Base-by-base conservation (phyloP, 2,797 vertebrate species). In the Zenarchopterus dispar region DNA sequence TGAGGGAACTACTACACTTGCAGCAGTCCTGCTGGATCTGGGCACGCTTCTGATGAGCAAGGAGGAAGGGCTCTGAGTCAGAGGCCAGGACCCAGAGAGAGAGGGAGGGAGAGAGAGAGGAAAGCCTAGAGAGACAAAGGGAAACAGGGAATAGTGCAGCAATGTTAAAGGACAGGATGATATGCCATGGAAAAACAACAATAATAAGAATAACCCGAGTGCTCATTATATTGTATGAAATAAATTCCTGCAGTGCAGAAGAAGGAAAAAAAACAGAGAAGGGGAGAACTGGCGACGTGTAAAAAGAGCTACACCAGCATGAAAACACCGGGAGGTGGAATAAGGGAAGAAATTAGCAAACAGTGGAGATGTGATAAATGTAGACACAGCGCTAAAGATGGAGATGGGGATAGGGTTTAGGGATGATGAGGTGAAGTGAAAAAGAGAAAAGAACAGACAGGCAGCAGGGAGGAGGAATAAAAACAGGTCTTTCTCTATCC, bases 401-500 rank as follows among this genome's bases (percentile, higher is more conserved):
- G 45, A 57, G 64, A 74, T 10, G 1, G 52, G 17, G 58, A 62
- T 46, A 57, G 58, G 56, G 22, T 57, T 49, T 4, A 2, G 43
- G 44, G 61, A 45, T 31, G 48, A 77, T 19, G 16, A 62, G 70
- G 54, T 44, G 60, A 49, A 39, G 58, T 43, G 55, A 50, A 49
- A 44, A 44, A 42, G 21, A 55, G n/a, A 15, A 15, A 2, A 24
- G 19, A 15, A 22, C 6, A 3, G 22, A 57, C 8, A 15, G 18
- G 56, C 15, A 19, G 72, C 48, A n/a, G 28, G 47, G 56, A 24
- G 16, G 13, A 23, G 19, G 21, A 56, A 46, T 59, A 41, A 58
- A 80, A 84, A 71, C 59, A 73, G 67, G 55, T 73, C 61, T 69
- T 45, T 60, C 16, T 77, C 45, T 72, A 56, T 76, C 68, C 31